phyloP scores from a whole-genome alignment of 2,888 invertebrate species.

The Andrena praecox region DNA sequence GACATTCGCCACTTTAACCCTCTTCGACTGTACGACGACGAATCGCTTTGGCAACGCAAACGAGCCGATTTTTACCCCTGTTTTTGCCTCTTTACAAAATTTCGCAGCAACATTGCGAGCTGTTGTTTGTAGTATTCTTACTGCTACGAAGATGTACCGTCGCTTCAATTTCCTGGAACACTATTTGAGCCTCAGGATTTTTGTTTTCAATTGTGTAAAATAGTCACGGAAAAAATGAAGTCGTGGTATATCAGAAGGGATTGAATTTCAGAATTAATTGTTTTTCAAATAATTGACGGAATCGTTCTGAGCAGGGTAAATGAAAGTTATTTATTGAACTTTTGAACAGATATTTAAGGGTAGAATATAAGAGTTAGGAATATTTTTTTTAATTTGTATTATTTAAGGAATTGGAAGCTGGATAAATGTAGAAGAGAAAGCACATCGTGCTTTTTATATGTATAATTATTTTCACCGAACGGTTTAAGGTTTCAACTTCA shows the following conservation, averaged over 20 bases:
- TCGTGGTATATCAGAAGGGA: neutral
- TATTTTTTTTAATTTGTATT: too few species aligned
- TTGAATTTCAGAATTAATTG: neutral
- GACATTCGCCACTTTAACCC: conserved; percentile 76
- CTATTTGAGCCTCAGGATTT: neutral
- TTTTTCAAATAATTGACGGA: too few species aligned
- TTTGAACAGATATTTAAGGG: too few species aligned
- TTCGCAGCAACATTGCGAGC: neutral
- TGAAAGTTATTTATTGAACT: too few species aligned
- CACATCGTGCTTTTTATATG: too few species aligned
- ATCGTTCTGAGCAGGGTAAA: too few species aligned
- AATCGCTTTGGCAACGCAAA: conserved; percentile 45
- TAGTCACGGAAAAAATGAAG: neutral
- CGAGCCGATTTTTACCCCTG: conserved; percentile 1
- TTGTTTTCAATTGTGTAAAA: neutral
- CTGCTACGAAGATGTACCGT: too few species aligned
- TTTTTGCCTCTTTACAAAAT: neutral
- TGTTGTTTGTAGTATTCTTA: neutral
- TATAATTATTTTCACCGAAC: too few species aligned
- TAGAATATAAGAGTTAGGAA: too few species aligned
- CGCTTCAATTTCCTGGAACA: neutral
- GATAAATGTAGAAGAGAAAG: too few species aligned
- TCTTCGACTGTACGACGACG: conserved; percentile 54
- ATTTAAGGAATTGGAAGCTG: too few species aligned
- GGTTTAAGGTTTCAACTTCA: too few species aligned